Evolutionary conservation across 2,797 vertebrate genomes (phyloP).

Genomic region (Sebastes nivosus): DNA sequence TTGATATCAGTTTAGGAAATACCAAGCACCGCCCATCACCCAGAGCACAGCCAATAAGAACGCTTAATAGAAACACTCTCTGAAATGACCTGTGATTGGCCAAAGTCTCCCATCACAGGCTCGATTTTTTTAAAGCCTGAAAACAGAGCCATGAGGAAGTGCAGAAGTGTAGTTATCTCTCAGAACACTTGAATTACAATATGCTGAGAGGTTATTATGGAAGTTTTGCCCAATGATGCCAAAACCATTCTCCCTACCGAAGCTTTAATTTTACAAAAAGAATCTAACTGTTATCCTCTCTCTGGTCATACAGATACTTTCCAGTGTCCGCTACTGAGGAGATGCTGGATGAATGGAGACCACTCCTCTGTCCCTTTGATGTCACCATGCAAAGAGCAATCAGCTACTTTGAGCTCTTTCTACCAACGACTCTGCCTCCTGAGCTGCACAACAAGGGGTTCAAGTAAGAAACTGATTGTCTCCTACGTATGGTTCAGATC

Average conservation of each 20-base stretch:
- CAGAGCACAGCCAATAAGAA: no score
- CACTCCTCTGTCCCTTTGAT: slow-evolving; percentile 97
- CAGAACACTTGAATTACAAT: no score
- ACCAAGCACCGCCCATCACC: no score
- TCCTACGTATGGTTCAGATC: not conserved
- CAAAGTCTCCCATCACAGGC: fast-evolving
- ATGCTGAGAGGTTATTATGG: no score
- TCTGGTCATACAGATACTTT: slow-evolving; percentile 87
- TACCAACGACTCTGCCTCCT: slow-evolving; percentile 95
- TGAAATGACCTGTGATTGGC: no score
- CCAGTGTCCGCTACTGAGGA: slow-evolving; percentile 91
- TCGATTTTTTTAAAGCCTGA: no score
- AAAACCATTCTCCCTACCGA: not conserved
- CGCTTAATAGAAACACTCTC: no score
- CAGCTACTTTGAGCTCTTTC: slow-evolving; percentile 95
- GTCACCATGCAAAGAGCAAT: slow-evolving; percentile 98
- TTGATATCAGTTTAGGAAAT: no score
- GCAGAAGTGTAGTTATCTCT: no score
- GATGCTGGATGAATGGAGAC: slow-evolving; percentile 97
- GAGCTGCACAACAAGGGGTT: slow-evolving; percentile 94
- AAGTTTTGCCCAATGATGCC: no score
- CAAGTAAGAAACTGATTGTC: slow-evolving; percentile 82
- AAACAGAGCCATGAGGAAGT: no score
- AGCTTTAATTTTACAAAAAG: not conserved
- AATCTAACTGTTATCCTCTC: not conserved